Evolutionary conservation across 2,797 vertebrate species (phyloP).

Genomic region (Hydrocynus forskahlii): DNA sequence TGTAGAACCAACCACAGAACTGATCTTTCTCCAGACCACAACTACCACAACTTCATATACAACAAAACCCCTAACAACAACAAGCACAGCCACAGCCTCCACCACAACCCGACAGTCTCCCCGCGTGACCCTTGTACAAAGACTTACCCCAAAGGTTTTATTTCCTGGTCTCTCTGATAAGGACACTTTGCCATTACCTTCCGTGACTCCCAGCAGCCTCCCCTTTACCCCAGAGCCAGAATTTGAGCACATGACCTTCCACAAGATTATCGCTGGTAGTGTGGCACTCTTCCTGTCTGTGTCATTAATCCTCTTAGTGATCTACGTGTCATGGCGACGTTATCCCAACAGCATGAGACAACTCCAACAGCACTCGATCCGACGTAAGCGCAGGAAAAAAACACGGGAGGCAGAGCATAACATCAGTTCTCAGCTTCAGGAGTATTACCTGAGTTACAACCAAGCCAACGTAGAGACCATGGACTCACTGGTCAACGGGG

Average conservation of each 20-base stretch:
- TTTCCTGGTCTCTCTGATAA: slow-evolving; percentile 66
- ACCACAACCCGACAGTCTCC: slow-evolving; percentile 75
- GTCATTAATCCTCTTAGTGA: slow-evolving; percentile 94
- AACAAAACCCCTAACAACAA: slow-evolving; percentile 66
- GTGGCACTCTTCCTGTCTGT: slow-evolving; percentile 95
- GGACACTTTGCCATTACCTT: slow-evolving; percentile 67
- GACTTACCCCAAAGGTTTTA: slow-evolving; percentile 74
- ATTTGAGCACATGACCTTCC: slow-evolving; percentile 93
- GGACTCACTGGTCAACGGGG: slow-evolving; percentile 92
- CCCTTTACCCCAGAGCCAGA: slow-evolving; percentile 82
- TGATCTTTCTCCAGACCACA: slow-evolving; percentile 61
- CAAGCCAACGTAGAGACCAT: slow-evolving; percentile 93
- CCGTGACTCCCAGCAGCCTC: slow-evolving; percentile 63
- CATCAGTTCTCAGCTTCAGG: slow-evolving; percentile 94
- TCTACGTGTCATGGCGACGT: slow-evolving; percentile 95
- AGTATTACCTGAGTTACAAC: slow-evolving; percentile 98
- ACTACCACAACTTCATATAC: slow-evolving; percentile 70
- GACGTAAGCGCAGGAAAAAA: slow-evolving; percentile 94
- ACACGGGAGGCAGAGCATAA: slow-evolving; percentile 85
- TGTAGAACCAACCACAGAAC: slow-evolving; percentile 69
- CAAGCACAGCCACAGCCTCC: slow-evolving; percentile 63
- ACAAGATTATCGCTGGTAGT: slow-evolving; percentile 95
- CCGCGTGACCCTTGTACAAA: slow-evolving; percentile 76
- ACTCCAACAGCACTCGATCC: slow-evolving; percentile 92
- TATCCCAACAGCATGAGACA: slow-evolving; percentile 94